A percentile compares a stretch with the other conserved stretches of the same genome.
Evolutionary conservation across 2,888 invertebrate genomes (phyloP).

Genomic region (Toxonevra muliebris): DNA sequence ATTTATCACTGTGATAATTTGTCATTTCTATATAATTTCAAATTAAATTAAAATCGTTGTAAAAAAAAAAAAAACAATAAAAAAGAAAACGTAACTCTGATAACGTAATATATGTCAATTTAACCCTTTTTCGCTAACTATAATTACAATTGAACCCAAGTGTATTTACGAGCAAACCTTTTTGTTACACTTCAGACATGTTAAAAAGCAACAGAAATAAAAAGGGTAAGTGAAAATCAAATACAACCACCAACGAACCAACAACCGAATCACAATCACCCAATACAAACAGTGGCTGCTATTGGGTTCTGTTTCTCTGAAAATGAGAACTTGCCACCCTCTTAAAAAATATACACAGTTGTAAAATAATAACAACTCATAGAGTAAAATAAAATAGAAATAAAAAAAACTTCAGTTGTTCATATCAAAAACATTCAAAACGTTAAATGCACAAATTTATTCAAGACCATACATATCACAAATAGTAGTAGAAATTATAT

Average conservation of each 20-base stretch:
- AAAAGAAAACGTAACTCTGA: background rate
- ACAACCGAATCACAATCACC: too few relatives aligned
- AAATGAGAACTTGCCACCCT: background rate
- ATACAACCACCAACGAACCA: too few relatives aligned
- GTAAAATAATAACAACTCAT: slow-evolving; percentile 1
- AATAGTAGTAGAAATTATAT: too few relatives aligned
- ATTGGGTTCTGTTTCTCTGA: too few relatives aligned
- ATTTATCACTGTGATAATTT: too few relatives aligned
- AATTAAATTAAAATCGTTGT: too few relatives aligned
- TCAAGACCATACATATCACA: background rate
- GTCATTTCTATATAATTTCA: too few relatives aligned
- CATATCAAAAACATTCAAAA: slow-evolving; percentile 28
- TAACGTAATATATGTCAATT: slow-evolving; percentile 7
- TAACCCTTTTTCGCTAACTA: background rate
- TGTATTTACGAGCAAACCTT: background rate
- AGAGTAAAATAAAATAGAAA: too few relatives aligned
- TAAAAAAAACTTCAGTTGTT: background rate
- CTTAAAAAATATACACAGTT: background rate
- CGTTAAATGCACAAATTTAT: slow-evolving; percentile 30
- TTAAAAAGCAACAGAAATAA: background rate
- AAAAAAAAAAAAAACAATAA: background rate
- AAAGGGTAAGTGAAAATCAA: too few relatives aligned
- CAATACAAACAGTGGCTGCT: too few relatives aligned
- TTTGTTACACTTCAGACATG: too few relatives aligned
- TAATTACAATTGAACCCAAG: slow-evolving; percentile 9